These are phyloP conservation scores for Nycticryphes semicollaris DNA, from an alignment of 2,113 vertebrate species.

Conservation along the genomic window DNA sequence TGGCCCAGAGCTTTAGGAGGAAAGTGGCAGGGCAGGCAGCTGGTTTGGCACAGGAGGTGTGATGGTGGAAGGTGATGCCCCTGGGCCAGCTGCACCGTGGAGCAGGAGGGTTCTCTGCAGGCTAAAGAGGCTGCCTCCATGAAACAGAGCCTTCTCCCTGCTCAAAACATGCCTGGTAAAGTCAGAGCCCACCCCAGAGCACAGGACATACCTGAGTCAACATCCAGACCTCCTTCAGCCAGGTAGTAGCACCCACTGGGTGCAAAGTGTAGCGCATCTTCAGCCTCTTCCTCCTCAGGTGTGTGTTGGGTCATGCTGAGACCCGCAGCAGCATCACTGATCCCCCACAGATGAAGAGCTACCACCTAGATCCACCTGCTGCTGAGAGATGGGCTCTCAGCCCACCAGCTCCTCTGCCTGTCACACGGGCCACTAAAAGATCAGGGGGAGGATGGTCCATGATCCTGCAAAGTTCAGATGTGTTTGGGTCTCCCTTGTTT, in stretches of 20 bases:
- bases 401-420: not conserved
- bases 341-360: not conserved
- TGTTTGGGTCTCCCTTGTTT: not conserved
- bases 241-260: not conserved
- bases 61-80: not conserved
- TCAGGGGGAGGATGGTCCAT: not conserved
- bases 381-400: not conserved
- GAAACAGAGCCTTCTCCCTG: not conserved
- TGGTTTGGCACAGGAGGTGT: not conserved
- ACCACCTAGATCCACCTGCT: not conserved
- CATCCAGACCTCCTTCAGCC: not conserved
- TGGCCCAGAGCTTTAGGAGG: not conserved
- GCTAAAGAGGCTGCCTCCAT: not conserved
- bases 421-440: not conserved
- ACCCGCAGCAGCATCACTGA: not conserved
- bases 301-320: not conserved
- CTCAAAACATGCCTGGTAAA: not conserved
- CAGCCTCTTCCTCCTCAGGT: not conserved
- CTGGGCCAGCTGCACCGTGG: fast-evolving
- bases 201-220: not conserved
- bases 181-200: not conserved
- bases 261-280: fast-evolving
- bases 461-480: not conserved
- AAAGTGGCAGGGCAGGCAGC: not conserved
- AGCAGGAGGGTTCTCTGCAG: not conserved